These are phyloP conservation scores for Oscheius sp. DNA, from an alignment of 1,140 invertebrate species.

Conservation along the genomic window DNA sequence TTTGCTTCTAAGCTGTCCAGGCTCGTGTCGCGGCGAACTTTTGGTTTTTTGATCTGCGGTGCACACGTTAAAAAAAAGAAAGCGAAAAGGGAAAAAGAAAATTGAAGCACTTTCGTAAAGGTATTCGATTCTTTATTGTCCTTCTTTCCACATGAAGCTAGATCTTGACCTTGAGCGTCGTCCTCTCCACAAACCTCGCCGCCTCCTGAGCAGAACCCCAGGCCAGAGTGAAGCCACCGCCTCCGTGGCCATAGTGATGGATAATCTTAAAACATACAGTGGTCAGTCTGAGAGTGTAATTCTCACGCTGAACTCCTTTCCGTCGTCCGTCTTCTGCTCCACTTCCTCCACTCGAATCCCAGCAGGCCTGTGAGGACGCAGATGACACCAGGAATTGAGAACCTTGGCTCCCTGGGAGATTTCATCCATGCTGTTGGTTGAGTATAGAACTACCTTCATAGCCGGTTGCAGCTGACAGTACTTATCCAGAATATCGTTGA, in stretches of 20 bases:
- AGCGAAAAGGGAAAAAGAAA: too few relatives aligned
- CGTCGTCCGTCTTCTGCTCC: not conserved
- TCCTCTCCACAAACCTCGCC: conserved; percentile 22
- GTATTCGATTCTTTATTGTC: too few relatives aligned
- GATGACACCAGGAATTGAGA: conserved; percentile 28
- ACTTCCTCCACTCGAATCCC: conserved; percentile 19
- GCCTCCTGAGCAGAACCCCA: conserved; percentile 78
- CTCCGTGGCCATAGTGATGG: conserved; percentile 89
- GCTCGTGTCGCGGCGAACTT: too few relatives aligned
- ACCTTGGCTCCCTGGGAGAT: conserved; percentile 39
- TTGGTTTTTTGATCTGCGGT: too few relatives aligned
- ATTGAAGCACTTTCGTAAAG: too few relatives aligned
- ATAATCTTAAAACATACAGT: conserved; percentile 69
- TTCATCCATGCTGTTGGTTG: too few relatives aligned
- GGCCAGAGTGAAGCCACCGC: conserved; percentile 77
- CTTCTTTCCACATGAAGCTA: too few relatives aligned
- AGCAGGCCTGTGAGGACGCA: conserved; percentile 26
- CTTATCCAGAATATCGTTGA: conserved; percentile 68
- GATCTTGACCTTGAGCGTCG: too few relatives aligned
- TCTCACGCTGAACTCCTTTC: conserved; percentile 14
- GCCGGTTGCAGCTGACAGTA: conserved; percentile 69
- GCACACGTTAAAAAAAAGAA: too few relatives aligned
- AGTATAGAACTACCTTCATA: conserved; percentile 68
- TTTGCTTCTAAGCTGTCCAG: too few relatives aligned
- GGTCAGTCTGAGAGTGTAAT: not conserved